Base-by-base conservation (phyloP, 2,888 invertebrate genomes). In the Anoplius nigerrimus region DNA sequence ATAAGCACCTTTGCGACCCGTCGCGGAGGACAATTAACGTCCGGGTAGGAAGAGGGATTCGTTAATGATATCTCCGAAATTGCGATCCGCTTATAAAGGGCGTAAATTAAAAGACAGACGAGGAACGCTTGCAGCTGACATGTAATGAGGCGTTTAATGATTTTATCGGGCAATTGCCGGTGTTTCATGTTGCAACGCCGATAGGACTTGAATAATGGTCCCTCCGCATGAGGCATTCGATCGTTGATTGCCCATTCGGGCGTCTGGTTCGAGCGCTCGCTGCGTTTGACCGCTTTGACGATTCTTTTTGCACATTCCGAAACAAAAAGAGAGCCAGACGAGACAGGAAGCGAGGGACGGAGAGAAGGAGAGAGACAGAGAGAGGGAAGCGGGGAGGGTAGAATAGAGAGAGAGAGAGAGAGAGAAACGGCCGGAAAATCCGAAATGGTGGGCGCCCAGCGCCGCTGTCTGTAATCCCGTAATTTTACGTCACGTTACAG, bases 111-210 rank as follows among this genome's bases (percentile, higher is more conserved):
- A 79, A 77, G 77, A 75, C 71, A 73, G 77, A 79, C 77, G 75
- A 79, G 72, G 76, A 71, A 69, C 72, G 68, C 68, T 73, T 77
- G 77, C 72, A 74, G 70, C 77, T 78, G 81, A 81, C 82, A 78
- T 79, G 78, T 81, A 84, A 84, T 83, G 84, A 82, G 84, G 77
- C 82, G 78, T 79, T 79, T 83, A 82, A 84, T 81, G 84, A 83
- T 83, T 84, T 83, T 80, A 84, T 84, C 79, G 79, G 79, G 69
- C 79, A 76, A 78, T 81, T 82, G 80, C 75, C 69, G 79, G 70
- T 78, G 79, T 83, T 83, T 81, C 82, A 75, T 76, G 76, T 80
- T 80, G 78, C 79, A 73, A 75, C 78, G 78, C 75, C 84, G 82
- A 82, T 84, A 79, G 82, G 80, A 79, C 79, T 75, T 76, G 79